Evolutionary conservation across 1,140 invertebrate species (phyloP), one percentile per base, ranked within the genome.

Genomic region (Diorhabda carinulata): DNA sequence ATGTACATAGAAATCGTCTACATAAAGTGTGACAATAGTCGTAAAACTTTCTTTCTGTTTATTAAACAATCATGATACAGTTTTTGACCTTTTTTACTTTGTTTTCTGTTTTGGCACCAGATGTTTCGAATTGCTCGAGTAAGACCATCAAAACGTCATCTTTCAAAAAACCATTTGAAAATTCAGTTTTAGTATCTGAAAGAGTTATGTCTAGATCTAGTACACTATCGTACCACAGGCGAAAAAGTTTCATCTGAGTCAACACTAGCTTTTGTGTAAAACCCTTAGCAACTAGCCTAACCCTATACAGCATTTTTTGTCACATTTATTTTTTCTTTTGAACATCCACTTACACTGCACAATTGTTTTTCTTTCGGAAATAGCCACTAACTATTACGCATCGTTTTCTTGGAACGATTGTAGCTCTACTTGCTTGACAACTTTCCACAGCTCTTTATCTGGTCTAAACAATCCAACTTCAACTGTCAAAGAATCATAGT

Each of bases 261-360:
- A 9, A 81, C 58, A 59, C 81, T 80, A 56, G 69, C 42, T n/a
- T 72, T 65, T 83, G 81, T 3, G 62, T 74, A 67, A 76, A 82
- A 2, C 82, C 80, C 68, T 77, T 75, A 2, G 78, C 78, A 5
- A 83, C 81, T 41, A 2, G 77, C 78, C 81, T 41, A 2, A 77
- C 78, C 58, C 71, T 73, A 3, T 74, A 68, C 8, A 57, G 66
- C 9, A 81, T 64, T 10, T 72, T 69, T 79, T 74, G 65, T 78
- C 73, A 64, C 67, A 61, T 68, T 81, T 73, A 67, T 60, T 65
- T 75, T 81, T 78, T 43, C 70, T 69, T 64, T 76, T 80, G 58
- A 78, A 83, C 4, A 84, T 79, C 82, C 80, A 84, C 60, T 78
- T 78, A 10, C 74, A 76, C 63, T 81, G 71, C 25, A 82, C 74